These are phyloP conservation scores for Leucopternis melanops DNA, from an alignment of 2,113 vertebrate genomes.

Conservation along the genomic window DNA sequence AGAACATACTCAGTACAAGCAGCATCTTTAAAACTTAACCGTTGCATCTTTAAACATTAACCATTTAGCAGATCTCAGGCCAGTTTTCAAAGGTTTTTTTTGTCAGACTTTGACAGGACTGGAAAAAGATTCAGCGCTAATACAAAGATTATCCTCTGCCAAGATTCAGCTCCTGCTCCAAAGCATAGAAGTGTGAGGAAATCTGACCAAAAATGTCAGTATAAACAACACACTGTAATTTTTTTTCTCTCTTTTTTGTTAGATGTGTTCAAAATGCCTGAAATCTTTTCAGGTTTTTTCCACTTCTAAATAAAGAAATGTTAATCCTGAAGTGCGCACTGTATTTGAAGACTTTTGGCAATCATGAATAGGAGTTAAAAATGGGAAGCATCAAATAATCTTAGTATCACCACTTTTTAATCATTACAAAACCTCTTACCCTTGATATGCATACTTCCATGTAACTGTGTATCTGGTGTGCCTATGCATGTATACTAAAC, in stretches of 20 bases:
- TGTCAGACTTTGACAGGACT: not conserved
- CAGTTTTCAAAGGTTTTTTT: not conserved
- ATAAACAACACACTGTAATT: not conserved
- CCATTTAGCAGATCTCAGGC: not conserved
- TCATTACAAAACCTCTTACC: not conserved
- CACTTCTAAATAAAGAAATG: not conserved
- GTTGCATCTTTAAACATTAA: not conserved
- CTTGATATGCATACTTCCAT: not conserved
- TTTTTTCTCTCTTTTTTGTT: not conserved
- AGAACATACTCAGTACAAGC: not conserved
- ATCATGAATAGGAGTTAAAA: not conserved
- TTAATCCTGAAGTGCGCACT: not conserved
- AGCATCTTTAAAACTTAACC: not conserved
- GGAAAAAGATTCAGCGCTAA: not conserved
- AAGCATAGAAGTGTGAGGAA: not conserved
- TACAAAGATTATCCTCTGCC: not conserved
- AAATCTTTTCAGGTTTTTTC: not conserved
- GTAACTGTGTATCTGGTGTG: not conserved
- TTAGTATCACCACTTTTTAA: not conserved
- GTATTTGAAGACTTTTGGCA: not conserved
- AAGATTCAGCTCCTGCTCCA: not conserved
- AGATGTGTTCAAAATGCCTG: not conserved
- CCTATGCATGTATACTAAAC: not conserved
- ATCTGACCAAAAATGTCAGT: not conserved
- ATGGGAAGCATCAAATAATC: not conserved